Evolutionary conservation across 2,797 vertebrate species (phyloP), one percentile per base, ranked within the genome.

Genomic region (Adelosebastes latens): DNA sequence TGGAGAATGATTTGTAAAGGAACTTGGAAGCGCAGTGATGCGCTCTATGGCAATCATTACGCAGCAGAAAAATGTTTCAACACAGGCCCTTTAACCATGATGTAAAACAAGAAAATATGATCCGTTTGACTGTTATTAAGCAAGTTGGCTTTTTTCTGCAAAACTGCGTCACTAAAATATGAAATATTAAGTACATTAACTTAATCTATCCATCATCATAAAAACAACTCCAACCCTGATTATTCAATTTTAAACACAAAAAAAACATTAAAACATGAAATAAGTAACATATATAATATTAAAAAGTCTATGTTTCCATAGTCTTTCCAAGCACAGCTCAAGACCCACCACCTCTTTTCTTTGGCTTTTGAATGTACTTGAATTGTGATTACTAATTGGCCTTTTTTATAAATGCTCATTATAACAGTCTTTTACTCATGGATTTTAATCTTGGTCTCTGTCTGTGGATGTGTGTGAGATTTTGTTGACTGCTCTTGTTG

Each of bases 21-120:
- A 80, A 80, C 22, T 56, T 68, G 24, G 20, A 9, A 53, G 61
- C 29, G 61, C 32, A 71, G 3, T 59, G 52, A 49, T 71, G 73
- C 59, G 14, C 65, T 60, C 52, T 32, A 55, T 4, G 4, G 42
- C 11, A 27, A 49, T 60, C 63, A 70, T 84, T 80, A 76, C 32
- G 71, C 81, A 86, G 69, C 82, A 74, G 46, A 61, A 69, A 78
- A 24, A 36, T 74, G 27, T 64, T 58, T 66, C 12, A 16, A 72
- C 31, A 49, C 39, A 13, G 9, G 1, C 29, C 3, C 8, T 16
- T 8, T 8, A 59, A 14, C 1, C 6, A 8, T 36, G 25, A 59
- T 7, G 11, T 3, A 20, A 67, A 11, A 6, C 2, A 18, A 34
- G 0, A 3, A 62, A 64, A 61, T 11, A 3, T 2, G 16, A 39